Percentiles rank a stretch among this genome's conserved stretches.
Evolutionary conservation across 2,797 vertebrate genomes (phyloP).

Genomic region (Dendrocincla fuliginosa): DNA sequence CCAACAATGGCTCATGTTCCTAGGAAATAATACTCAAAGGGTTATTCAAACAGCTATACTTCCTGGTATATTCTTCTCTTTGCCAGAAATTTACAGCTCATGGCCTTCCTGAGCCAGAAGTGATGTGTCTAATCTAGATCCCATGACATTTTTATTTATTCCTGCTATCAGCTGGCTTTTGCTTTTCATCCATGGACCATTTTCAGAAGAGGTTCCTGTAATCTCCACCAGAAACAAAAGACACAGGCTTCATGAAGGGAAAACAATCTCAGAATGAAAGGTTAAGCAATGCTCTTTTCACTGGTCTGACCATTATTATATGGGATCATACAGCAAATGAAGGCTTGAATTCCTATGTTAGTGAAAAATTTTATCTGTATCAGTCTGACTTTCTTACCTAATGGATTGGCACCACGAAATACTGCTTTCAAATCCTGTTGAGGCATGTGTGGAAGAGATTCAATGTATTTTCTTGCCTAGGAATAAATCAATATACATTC

Average conservation of each 20-base stretch:
- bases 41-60: background rate
- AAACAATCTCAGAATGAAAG: background rate
- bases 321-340: background rate
- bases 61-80: background rate
- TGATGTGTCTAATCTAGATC: background rate
- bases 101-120: constrained; percentile 24
- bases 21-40: background rate
- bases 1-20: background rate
- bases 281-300: background rate
- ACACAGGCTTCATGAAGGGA: background rate
- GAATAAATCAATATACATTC: constrained; percentile 35
- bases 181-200: background rate
- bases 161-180: background rate
- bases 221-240: background rate
- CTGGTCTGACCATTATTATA: background rate
- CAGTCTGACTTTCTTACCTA: constrained; percentile 80
- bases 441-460: constrained; percentile 96
- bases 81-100: background rate
- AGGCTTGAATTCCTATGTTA: background rate
- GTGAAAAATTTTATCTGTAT: background rate
- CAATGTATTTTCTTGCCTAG: constrained; percentile 97
- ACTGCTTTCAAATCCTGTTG: constrained; percentile 94
- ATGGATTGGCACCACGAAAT: constrained; percentile 92
- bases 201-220: background rate
- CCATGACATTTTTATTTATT: background rate